Base-by-base conservation (phyloP, 2,797 vertebrate species). In the Tenualosa thibaudeaui region DNA sequence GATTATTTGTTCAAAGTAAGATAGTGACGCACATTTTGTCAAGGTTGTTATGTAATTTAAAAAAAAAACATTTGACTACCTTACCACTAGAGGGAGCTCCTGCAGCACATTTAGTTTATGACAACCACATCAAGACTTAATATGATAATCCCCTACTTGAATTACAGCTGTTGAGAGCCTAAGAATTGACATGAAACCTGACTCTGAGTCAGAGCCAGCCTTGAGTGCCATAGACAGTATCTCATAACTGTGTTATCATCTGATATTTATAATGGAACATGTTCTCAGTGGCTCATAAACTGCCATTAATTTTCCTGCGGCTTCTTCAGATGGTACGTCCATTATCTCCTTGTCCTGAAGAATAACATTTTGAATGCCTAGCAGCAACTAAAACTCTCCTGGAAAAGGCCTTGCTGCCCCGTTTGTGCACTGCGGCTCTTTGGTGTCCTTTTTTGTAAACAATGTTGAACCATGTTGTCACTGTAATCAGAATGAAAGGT, bases 201-300 rank as follows among this genome's bases (percentile, higher is more conserved):
- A 78, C 40, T 78, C 71, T 46, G 71, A 78, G 71, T 78, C 71
- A 19, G 71, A 78, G 17, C 40, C 71, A 78, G 40, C 71, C 71
- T 37, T 46, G 37, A 78, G 71, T 78, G 71, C 71, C 71, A 78
- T 40, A 46, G 71, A 78, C 71, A 46, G 37, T 78, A 40, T 75
- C 68, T 78, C 71, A 46, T 78, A 78, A 78, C 71, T 78, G 71
- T 43, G 68, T 78, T 78, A 78, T 46, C 37, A 78, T 78, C 71
- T 43, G 71, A 46, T 78, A 78, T 78, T 46, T 78, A 40, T 43
- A 78, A 22, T 22, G 40, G 71, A 78, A 78, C 37, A 37, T 40
- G 37, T 46, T 78, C 71, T 78, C 6, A 78, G 40, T 78, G 71
- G 71, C 71, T 37, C 15, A n/a, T 78, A 78, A 78, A 78, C 71